phyloP scores from a whole-genome alignment of 2,113 vertebrate species.

The Periophthalmus modestus region DNA sequence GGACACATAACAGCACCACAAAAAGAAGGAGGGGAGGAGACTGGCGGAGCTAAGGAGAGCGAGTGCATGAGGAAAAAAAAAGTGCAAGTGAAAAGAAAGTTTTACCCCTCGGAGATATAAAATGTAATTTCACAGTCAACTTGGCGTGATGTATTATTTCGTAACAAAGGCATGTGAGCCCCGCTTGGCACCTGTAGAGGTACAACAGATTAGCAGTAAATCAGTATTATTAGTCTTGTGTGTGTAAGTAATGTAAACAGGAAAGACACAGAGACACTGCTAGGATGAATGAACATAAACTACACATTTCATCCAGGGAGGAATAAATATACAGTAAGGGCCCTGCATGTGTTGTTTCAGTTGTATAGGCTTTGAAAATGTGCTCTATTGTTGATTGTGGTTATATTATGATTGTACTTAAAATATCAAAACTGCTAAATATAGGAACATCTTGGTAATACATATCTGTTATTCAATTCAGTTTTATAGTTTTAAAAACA shows the following conservation, averaged over 20 bases:
- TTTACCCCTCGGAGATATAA: conserved; percentile 72
- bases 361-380: no score
- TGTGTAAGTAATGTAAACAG: conserved; percentile 11
- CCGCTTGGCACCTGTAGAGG: conserved; percentile 59
- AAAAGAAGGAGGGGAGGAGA: background rate
- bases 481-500: no score
- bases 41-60: background rate
- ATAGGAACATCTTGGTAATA: no score
- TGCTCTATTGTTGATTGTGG: background rate
- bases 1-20: conserved; percentile 55
- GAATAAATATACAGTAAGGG: background rate
- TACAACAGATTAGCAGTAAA: conserved; percentile 43
- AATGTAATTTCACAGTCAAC: conserved; percentile 83
- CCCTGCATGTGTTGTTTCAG: background rate
- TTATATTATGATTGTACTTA: no score
- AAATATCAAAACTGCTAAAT: no score
- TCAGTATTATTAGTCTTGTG: conserved; percentile 23
- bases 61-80: conserved; percentile 2
- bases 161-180: conserved; percentile 67
- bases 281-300: background rate
- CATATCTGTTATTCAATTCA: no score
- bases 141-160: conserved; percentile 78
- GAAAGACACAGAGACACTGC: background rate
- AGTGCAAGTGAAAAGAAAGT: conserved; percentile 54
- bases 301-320: background rate